Base-by-base conservation (phyloP, 1,140 invertebrate species). In the Laodelphax striatellus region DNA sequence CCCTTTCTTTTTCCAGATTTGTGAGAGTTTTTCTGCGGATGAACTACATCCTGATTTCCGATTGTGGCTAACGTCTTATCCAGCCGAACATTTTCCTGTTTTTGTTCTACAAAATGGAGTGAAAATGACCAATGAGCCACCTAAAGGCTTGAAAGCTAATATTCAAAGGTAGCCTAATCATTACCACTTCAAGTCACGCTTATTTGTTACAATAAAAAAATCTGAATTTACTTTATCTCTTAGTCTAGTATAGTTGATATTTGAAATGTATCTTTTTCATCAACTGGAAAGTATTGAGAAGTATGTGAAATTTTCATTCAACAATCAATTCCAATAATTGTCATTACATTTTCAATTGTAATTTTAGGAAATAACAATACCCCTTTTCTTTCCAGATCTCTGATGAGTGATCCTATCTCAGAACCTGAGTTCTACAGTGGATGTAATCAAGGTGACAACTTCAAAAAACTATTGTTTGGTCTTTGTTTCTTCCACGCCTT, bases 111-210 rank as follows among this genome's bases (percentile, higher is more conserved):
- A 97, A 72, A 95, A 94, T 68, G 89, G 92, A 31, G 87, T 97
- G 0, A 98, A 97, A 76, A 97, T 97, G 85, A 95, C 92, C 0
- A 95, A 95, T 71, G 94, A 97, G 73, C 90, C 92, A 0, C 94
- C 94, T 0, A 87, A 88, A 76, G 87, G 87, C 31, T 71, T 92
- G 13, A 73, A 83, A 50, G 84, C 85, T 0, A 91, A 91, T 69
- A 71, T 77, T 13, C 79, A 87, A 4, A 70, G 81, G 0, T 78
- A 16, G 82, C 13, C 53, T n/a, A n/a, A n/a, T n/a, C n/a, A n/a
- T n/a, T n/a, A n/a, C n/a, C n/a, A 22, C 6, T 28, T 28, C 24
- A 28, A 28, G 6, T 28, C 24, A 28, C 24, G 24, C 24, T 28
- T 28, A 28, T 28, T 28, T 2, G 2, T 28, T 28, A 28, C n/a